Evolutionary conservation across 2,797 vertebrate species (phyloP).

Genomic region (Chloroceryle amazona): DNA sequence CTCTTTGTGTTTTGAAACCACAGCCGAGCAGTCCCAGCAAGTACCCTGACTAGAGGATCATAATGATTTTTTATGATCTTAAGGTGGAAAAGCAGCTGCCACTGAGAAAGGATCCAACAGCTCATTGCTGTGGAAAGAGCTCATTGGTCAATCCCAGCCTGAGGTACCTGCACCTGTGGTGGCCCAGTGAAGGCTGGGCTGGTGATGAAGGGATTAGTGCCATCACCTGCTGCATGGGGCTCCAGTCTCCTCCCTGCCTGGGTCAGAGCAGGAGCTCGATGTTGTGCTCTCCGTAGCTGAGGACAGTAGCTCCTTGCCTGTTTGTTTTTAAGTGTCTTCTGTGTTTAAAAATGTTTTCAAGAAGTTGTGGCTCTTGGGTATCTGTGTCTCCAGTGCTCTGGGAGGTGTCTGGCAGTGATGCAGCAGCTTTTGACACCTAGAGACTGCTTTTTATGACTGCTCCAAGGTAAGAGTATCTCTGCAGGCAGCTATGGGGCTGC

Average conservation of each 20-base stretch:
- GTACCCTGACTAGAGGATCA: neutral
- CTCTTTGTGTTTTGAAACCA: neutral
- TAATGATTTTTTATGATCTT: neutral
- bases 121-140: neutral
- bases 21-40: neutral
- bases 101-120: fast-evolving
- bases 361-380: fast-evolving
- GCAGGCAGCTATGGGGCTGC: fast-evolving
- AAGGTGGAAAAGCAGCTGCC: neutral
- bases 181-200: neutral
- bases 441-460: neutral
- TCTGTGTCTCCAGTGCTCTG: fast-evolving
- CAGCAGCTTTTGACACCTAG: neutral
- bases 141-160: fast-evolving
- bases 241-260: neutral
- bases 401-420: neutral
- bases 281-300: fast-evolving
- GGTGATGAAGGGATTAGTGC: neutral
- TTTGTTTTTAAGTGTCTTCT: neutral
- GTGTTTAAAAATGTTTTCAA: fast-evolving
- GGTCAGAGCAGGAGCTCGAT: neutral
- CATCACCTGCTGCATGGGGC: neutral
- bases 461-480: neutral
- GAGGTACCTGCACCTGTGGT: neutral
- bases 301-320: fast-evolving